Conservation (phyloP, 2,797 vertebrate species). For the Cynopterus sphinx region DNA sequence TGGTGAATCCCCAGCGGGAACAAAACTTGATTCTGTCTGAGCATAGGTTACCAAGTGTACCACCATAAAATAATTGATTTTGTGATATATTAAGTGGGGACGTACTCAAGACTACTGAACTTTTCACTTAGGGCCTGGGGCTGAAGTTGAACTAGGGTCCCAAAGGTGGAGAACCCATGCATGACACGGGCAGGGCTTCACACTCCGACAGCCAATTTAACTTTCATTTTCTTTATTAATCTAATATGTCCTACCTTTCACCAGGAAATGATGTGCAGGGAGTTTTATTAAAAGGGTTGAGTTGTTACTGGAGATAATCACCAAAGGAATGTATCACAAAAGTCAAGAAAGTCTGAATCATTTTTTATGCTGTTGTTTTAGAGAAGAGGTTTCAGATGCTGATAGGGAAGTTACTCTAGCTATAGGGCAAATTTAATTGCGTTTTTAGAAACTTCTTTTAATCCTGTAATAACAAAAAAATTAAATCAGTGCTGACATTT, state of each 20-base stretch:
- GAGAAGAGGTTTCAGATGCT: constrained; percentile 86
- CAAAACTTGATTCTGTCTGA: constrained; percentile 84
- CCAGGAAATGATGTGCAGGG: constrained; percentile 81
- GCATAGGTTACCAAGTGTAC: constrained; percentile 85
- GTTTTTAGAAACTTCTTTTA: constrained; percentile 91
- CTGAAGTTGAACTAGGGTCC: constrained; percentile 85
- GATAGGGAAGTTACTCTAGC: constrained; percentile 89
- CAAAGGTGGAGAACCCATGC: constrained; percentile 84
- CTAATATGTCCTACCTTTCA: constrained; percentile 83
- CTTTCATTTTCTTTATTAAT: constrained; percentile 86
- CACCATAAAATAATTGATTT: constrained; percentile 88
- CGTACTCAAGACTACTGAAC: constrained; percentile 83
- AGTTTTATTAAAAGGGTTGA: constrained; percentile 86
- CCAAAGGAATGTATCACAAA: constrained; percentile 83
- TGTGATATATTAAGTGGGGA: constrained; percentile 85
- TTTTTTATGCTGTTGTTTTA: constrained; percentile 86
- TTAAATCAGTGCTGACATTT: constrained; percentile 91
- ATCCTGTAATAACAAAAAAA: constrained; percentile 91
- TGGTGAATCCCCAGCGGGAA: constrained; percentile 85
- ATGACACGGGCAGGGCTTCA: constrained; percentile 79
- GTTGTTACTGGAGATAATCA: constrained; percentile 88
- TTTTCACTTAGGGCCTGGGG: constrained; percentile 87
- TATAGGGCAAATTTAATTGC: constrained; percentile 91
- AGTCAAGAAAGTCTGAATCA: constrained; percentile 77
- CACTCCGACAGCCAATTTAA: constrained; percentile 83